Evolutionary conservation across 2,113 vertebrate genomes (phyloP).

Genomic region (Aldabrachelys gigantea): DNA sequence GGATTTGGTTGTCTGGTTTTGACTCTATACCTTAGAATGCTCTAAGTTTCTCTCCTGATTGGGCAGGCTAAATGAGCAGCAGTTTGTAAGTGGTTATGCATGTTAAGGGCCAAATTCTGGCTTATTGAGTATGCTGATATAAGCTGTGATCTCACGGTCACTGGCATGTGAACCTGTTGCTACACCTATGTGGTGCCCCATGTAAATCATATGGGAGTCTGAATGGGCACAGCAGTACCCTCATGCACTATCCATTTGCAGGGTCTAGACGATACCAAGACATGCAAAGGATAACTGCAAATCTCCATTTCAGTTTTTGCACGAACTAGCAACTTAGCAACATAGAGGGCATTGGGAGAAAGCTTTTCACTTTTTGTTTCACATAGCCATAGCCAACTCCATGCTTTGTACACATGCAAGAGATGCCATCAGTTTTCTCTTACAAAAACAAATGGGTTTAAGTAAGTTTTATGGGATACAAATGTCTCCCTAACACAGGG

Average conservation of each 20-base stretch:
- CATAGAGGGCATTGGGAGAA: not conserved
- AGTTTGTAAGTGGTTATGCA: not conserved
- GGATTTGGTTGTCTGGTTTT: too few relatives aligned
- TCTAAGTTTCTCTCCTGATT: rapidly evolving
- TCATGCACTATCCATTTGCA: rapidly evolving
- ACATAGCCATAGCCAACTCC: not conserved
- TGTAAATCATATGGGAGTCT: not conserved
- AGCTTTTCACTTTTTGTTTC: not conserved
- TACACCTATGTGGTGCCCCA: not conserved
- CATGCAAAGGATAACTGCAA: rapidly evolving
- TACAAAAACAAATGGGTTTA: not conserved
- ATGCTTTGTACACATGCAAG: rapidly evolving
- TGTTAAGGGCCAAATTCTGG: not conserved
- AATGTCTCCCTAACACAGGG: not conserved
- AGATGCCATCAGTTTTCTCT: not conserved
- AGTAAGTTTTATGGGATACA: rapidly evolving
- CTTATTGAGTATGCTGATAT: rapidly evolving
- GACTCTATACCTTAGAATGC: not conserved
- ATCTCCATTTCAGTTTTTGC: not conserved
- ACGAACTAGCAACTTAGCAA: not conserved
- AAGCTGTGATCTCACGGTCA: not conserved
- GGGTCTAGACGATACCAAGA: not conserved
- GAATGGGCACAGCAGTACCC: not conserved
- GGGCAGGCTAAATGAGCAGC: rapidly evolving
- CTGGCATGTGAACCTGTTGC: not conserved